These are phyloP conservation scores for Papilio glaucus DNA, from an alignment of 1,140 invertebrate species.

Conservation along the genomic window DNA sequence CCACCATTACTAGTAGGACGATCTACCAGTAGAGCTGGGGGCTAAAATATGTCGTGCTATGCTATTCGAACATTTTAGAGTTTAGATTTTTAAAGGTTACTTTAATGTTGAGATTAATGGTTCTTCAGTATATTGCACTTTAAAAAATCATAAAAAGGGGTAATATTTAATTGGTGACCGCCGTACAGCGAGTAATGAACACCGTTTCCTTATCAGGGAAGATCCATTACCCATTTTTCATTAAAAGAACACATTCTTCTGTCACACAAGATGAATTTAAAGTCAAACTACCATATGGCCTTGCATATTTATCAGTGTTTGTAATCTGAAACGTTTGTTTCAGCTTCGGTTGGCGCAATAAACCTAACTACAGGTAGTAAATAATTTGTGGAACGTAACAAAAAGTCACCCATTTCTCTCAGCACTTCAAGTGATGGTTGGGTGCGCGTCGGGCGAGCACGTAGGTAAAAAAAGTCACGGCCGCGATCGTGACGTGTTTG, in stretches of 20 bases:
- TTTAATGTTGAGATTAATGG: too few relatives aligned
- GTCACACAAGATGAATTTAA: background rate
- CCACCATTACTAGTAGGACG: too few relatives aligned
- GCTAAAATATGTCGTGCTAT: too few relatives aligned
- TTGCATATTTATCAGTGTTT: background rate
- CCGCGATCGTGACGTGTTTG: constrained; percentile 64
- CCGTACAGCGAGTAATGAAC: background rate
- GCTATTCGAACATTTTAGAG: too few relatives aligned
- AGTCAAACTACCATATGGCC: background rate
- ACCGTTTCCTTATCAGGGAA: background rate
- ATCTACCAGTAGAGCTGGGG: too few relatives aligned
- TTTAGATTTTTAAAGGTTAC: too few relatives aligned
- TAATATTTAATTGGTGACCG: too few relatives aligned
- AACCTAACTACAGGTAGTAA: constrained; percentile 46
- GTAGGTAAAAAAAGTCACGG: constrained; percentile 44
- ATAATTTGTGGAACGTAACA: constrained; percentile 45
- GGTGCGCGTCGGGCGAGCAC: constrained; percentile 34
- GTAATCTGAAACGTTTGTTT: background rate
- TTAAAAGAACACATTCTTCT: background rate
- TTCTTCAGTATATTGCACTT: too few relatives aligned
- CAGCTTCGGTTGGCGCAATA: constrained; percentile 33
- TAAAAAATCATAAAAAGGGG: too few relatives aligned
- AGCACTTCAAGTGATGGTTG: constrained; percentile 42
- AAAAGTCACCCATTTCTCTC: constrained; percentile 66
- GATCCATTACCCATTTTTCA: background rate